Percentiles rank a stretch among this genome's conserved stretches.
Conservation (phyloP, 2,888 invertebrate genomes). For the Eupithecia inturbata region DNA sequence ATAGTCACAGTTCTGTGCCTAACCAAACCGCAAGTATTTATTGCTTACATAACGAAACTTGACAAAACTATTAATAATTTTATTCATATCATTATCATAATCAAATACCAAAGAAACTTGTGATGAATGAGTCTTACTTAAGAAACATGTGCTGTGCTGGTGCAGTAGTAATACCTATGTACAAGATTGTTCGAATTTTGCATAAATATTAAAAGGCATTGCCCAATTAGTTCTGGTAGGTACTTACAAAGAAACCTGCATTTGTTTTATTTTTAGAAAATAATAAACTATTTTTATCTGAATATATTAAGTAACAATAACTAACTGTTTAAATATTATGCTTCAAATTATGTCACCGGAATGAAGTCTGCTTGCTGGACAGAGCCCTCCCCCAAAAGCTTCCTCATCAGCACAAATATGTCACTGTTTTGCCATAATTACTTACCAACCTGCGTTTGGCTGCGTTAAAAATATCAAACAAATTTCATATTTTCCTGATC, state of each 20-base stretch:
- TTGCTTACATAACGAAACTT: background rate
- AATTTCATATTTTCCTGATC: background rate
- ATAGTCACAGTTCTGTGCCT: no score
- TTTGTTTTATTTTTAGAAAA: constrained; percentile 5
- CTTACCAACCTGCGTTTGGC: no score
- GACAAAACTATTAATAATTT: background rate
- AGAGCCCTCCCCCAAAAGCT: background rate
- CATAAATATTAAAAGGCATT: constrained; percentile 10
- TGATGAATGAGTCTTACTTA: background rate
- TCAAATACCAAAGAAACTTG: background rate
- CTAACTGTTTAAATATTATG: background rate
- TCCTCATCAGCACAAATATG: background rate
- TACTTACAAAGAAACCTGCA: background rate
- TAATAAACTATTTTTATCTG: background rate
- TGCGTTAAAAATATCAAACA: background rate
- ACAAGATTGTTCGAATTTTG: background rate
- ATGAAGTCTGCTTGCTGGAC: background rate
- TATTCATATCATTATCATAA: background rate
- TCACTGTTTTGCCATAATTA: background rate
- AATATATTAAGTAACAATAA: background rate
- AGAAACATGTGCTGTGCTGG: background rate
- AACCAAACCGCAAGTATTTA: no score
- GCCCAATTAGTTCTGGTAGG: constrained; percentile 3
- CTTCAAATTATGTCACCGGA: background rate
- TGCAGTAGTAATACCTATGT: background rate